Base-by-base conservation (phyloP, 2,888 invertebrate genomes). In the Lamellibrachia satsuma region DNA sequence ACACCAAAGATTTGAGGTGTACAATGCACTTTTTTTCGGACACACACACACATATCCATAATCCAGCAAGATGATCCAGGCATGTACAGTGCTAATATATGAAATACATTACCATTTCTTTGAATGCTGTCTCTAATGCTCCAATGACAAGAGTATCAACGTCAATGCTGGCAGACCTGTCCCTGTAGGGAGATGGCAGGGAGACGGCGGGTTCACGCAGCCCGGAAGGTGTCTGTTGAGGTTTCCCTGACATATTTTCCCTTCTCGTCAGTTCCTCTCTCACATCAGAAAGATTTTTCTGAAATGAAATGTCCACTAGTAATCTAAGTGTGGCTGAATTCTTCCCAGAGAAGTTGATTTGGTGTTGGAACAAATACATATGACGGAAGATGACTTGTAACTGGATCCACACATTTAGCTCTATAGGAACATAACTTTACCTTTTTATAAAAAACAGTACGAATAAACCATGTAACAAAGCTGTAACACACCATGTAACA, bases 51-150 rank as follows among this genome's bases (percentile, higher is more conserved):
- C 39, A 39, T 39, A 39, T 39, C 39, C 39, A 39, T 39, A 39
- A 39, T 39, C 75, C 75, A 75, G 75, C 75, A 75, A 11, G 22
- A 6, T 75, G 22, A 22, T 15, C 75, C 15, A 11, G 55, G 55
- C 55, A 55, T 55, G 55, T 55, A 55, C 22, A 22, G 75, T 15
- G 22, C 75, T 75, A 15, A 75, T 6, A 57, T 57, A 75, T n/a
- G n/a, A 3, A 22, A 75, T 22, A 75, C 6, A 75, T 94, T 96
- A 97, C 97, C 97, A 98, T 98, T 95, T 97, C 97, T 95, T 97
- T 97, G 96, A 98, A 98, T 4, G 98, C 97, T 92, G 97, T 97
- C 97, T 98, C 98, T 92, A 98, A 97, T 1, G 98, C 98, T 92
- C 98, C 98, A 93, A 97, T 97, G 52, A 98, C 97, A 91, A 98